A percentile compares a stretch with the other conserved stretches of the same genome.
Evolutionary conservation across 2,888 invertebrate genomes (phyloP).

Genomic region (Orchestes rusci): DNA sequence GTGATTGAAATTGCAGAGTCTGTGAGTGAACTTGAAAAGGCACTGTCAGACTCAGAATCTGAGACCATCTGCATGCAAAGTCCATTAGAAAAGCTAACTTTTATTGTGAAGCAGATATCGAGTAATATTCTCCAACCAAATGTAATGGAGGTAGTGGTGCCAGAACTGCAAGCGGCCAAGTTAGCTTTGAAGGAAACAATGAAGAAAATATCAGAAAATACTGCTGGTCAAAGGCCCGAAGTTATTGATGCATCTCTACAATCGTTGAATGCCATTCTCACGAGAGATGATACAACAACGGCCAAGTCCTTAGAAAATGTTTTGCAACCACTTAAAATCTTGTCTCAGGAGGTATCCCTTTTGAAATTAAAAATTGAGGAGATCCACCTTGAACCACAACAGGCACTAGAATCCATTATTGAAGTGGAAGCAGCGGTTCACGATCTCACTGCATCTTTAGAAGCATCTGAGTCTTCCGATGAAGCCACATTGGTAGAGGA

Average conservation of each 20-base stretch:
- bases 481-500: not conserved
- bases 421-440: conserved; percentile 22
- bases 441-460: conserved; percentile 11
- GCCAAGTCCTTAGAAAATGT: not conserved
- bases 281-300: conserved; percentile 2
- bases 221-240: conserved; percentile 2
- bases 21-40: conserved; percentile 12
- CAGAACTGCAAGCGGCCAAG: conserved; percentile 21
- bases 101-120: conserved; percentile 11
- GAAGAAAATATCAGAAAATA: conserved; percentile 10
- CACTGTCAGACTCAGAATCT: conserved; percentile 7
- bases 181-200: conserved; percentile 21
- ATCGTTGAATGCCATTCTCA: conserved; percentile 8
- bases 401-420: conserved; percentile 27
- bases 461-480: conserved; percentile 1
- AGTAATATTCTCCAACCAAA: conserved; percentile 13
- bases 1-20: conserved; percentile 22
- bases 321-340: not conserved
- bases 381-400: conserved; percentile 21
- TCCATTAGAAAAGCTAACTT: conserved; percentile 2
- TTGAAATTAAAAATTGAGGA: conserved; percentile 17
- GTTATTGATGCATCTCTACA: conserved; percentile 12
- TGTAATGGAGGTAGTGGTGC: conserved; percentile 16
- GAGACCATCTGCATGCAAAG: not conserved
- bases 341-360: conserved; percentile 18